These are phyloP conservation scores for Ommatoiulus sabulosus DNA, from an alignment of 2,888 invertebrate species.

Conservation along the genomic window DNA sequence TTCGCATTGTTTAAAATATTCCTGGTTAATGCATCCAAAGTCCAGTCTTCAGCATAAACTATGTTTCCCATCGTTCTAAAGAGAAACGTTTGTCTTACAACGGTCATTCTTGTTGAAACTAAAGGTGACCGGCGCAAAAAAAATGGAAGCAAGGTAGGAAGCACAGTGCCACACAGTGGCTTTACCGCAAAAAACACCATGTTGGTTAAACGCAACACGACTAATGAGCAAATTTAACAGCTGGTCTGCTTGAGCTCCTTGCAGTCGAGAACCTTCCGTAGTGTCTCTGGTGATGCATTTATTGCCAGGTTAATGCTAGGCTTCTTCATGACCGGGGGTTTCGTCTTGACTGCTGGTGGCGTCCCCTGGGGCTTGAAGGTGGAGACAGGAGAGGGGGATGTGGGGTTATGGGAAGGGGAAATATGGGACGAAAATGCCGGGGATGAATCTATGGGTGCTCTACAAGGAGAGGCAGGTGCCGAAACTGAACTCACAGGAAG, in stretches of 20 bases:
- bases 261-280: constrained; percentile 39
- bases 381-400: constrained; percentile 62
- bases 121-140: neutral
- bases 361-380: constrained; percentile 65
- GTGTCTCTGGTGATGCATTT: constrained; percentile 48
- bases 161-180: constrained; percentile 11
- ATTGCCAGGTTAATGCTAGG: constrained; percentile 69
- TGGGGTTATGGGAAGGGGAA: constrained; percentile 69
- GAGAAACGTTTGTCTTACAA: neutral
- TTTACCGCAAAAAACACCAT: neutral
- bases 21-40: neutral
- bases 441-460: constrained; percentile 65
- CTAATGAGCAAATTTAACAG: constrained; percentile 52
- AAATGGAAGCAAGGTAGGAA: neutral
- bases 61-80: neutral
- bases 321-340: constrained; percentile 83
- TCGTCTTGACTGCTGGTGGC: constrained; percentile 71
- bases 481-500: constrained; percentile 52
- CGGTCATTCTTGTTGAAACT: neutral
- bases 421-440: constrained; percentile 74
- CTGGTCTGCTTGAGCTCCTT: constrained; percentile 59
- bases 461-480: constrained; percentile 67
- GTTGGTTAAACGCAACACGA: neutral
- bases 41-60: neutral
- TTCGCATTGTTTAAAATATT: neutral